Percentiles rank a stretch among this genome's conserved stretches.
Conservation (phyloP, 2,113 vertebrate genomes). For the Tinamus guttatus region DNA sequence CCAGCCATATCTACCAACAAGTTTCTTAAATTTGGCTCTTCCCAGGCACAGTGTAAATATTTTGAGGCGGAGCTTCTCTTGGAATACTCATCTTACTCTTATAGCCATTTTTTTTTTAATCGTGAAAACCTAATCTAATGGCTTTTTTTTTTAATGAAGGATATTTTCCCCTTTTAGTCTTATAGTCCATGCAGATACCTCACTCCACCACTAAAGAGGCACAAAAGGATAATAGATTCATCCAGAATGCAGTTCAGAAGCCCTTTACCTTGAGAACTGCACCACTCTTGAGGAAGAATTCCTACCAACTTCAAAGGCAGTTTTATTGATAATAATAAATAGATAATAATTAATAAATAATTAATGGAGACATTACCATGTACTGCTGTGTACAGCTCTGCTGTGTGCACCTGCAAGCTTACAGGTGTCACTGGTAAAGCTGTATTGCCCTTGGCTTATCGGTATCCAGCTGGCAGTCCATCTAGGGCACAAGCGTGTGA, state of each 20-base stretch:
- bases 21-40: background rate
- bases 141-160: background rate
- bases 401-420: background rate
- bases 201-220: background rate
- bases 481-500: background rate
- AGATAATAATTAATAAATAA: constrained; percentile 23
- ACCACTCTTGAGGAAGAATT: background rate
- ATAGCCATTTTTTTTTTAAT: background rate
- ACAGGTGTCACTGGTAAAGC: background rate
- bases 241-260: background rate
- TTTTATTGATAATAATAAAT: background rate
- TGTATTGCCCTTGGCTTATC: background rate
- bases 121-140: background rate
- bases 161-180: background rate
- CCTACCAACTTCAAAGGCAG: background rate
- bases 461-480: background rate
- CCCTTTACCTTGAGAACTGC: background rate
- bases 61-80: background rate
- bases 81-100: background rate
- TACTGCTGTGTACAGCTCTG: background rate
- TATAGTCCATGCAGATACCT: constrained; percentile 13
- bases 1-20: background rate
- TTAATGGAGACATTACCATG: background rate
- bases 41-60: background rate
- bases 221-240: background rate